Evolutionary conservation across 2,797 vertebrate genomes (phyloP).

Genomic region (Sebastes oblongus): DNA sequence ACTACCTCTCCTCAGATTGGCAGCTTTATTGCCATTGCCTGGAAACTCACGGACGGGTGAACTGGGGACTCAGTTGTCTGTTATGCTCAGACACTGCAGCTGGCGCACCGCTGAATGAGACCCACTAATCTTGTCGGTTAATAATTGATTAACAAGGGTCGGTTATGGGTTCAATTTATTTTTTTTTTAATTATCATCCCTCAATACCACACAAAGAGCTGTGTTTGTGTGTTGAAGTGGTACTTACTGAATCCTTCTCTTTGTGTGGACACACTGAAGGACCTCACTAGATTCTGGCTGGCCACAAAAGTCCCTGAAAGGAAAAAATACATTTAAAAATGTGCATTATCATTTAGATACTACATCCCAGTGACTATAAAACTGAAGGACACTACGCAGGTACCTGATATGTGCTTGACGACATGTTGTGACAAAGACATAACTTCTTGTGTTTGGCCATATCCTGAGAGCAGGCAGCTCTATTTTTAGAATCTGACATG

Average conservation of each 20-base stretch:
- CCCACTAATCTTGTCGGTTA: no score
- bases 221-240: not conserved
- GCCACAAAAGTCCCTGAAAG: constrained; percentile 60
- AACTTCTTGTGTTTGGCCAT: not conserved
- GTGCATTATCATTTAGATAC: not conserved
- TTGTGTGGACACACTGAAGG: constrained; percentile 74
- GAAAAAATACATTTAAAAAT: not conserved
- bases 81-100: no score
- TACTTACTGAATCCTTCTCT: constrained; percentile 81
- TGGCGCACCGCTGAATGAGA: no score
- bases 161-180: no score
- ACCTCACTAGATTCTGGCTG: constrained; percentile 66
- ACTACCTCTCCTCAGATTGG: no score
- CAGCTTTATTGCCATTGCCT: no score
- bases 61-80: no score
- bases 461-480: not conserved
- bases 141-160: no score
- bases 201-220: not conserved
- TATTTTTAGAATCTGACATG: not conserved
- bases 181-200: not conserved
- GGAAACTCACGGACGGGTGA: no score
- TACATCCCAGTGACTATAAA: not conserved
- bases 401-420: not conserved
- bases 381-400: not conserved
- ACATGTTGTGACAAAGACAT: not conserved